phyloP scores from a whole-genome alignment of 2,113 vertebrate genomes.

The Plecotus auritus region DNA sequence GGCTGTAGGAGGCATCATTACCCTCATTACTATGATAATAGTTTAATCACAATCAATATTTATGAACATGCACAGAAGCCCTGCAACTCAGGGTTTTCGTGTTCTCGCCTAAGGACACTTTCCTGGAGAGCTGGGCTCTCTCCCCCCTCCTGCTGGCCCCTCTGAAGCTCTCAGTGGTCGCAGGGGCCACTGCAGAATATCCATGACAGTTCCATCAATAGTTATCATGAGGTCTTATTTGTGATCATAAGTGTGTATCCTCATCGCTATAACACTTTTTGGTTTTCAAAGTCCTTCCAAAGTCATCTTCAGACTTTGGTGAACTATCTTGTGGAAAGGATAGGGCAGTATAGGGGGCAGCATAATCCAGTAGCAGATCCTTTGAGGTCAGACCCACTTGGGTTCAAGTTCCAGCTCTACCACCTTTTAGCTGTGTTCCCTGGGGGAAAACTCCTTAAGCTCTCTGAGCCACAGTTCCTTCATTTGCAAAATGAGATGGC shows the following conservation, averaged over 20 bases:
- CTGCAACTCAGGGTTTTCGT: background rate
- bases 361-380: background rate
- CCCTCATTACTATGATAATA: slow-evolving; percentile 58
- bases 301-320: background rate
- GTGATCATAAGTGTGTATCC: background rate
- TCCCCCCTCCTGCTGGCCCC: background rate
- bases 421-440: background rate
- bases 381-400: background rate
- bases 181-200: background rate
- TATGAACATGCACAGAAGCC: slow-evolving; percentile 58
- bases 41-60: slow-evolving; percentile 63
- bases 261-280: background rate
- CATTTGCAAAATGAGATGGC: background rate
- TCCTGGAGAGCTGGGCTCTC: background rate
- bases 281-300: background rate
- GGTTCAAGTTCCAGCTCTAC: background rate
- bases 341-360: background rate
- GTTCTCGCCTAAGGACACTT: background rate
- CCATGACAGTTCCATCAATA: background rate
- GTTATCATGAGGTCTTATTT: background rate
- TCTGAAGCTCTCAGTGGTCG: background rate
- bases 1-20: slow-evolving; percentile 42
- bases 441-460: background rate
- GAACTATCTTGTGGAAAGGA: background rate
- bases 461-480: background rate